These are phyloP conservation scores for Salmo trutta DNA, from an alignment of 2,797 vertebrate species.

Conservation along the genomic window DNA sequence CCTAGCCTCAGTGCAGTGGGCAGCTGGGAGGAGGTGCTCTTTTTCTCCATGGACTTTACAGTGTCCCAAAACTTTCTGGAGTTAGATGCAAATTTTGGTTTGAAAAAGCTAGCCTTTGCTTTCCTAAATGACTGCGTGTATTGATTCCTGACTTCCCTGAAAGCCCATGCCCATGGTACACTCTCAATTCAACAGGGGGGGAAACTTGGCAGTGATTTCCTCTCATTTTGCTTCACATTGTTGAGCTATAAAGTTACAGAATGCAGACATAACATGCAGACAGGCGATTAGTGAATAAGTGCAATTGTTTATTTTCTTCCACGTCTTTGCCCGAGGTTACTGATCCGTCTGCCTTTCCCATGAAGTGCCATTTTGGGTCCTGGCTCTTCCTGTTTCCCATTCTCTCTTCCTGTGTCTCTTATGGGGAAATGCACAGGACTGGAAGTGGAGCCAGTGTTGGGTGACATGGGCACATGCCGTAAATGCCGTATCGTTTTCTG, in stretches of 20 bases:
- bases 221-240: constrained; percentile 31
- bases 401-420: constrained; percentile 8
- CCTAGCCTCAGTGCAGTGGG: no score
- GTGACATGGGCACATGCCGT: constrained; percentile 52
- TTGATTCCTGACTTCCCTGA: no score
- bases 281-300: constrained; percentile 25
- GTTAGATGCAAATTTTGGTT: no score
- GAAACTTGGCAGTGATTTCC: constrained; percentile 38
- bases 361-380: constrained; percentile 28
- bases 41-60: no score
- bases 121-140: no score
- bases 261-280: constrained; percentile 41
- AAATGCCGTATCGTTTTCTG: constrained; percentile 63
- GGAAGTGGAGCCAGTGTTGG: constrained; percentile 53
- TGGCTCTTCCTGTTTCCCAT: neutral
- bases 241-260: constrained; percentile 54
- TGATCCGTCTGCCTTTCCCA: constrained; percentile 51
- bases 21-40: no score
- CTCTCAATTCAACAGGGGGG: constrained; percentile 36
- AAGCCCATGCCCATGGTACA: constrained; percentile 46
- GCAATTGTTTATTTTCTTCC: constrained; percentile 54
- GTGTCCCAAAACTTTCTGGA: no score
- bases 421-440: constrained; percentile 14
- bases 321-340: constrained; percentile 31
- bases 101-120: no score